Base-by-base conservation (phyloP, 35 echinoderm and acorn worm species). In the Chiridota heheva region DNA sequence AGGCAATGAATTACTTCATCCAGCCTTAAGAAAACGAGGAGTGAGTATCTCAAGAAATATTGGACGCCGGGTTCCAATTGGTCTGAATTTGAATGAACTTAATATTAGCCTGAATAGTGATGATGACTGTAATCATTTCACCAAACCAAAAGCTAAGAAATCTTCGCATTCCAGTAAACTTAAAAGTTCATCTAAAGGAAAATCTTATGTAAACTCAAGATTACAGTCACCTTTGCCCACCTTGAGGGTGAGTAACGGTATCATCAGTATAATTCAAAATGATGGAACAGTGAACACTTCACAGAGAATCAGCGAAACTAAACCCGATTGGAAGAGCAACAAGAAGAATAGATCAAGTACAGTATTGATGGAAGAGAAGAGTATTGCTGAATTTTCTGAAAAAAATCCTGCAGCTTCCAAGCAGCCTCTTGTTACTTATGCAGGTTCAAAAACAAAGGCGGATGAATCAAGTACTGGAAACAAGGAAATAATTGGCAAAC, bases 1-100 rank as follows among this genome's bases (percentile, higher is more conserved):
- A 33, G 39, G 60, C 39, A 34, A 73, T 4, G 81, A 89, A 73
- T 47, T 85, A 28, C 42, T 89, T 16, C 86, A 89, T 62, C 91
- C 86, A 40, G 80, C 59, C 15, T 60, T 87, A 29, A 51, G 48
- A 1, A 81, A 70, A 38, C 43, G 55, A 42, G 84, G 90, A 43
- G 43, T 92, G 8, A 67, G 56, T 58, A 73, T 86, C 60, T 81
- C 53, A 41, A 39, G 33, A 44, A 66, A 43, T 82, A 59, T 69
- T 17, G 79, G 60, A 15, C 36, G 44, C 51, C 43, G 60, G 15
- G 34, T 82, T 8, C 59, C 79, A 15, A 59, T 82, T 22, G 3
- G 47, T 16, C 18, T 67, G 39, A 29, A 82, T 42, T 37, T 67
- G 27, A 43, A 82, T 16, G 60, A 51, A 7, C 49, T 82, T 34